A percentile compares a stretch with the other conserved stretches of the same genome.
These are phyloP conservation scores for Drosophila emarginata DNA, from an alignment of 2,888 invertebrate genomes.

Conservation along the genomic window DNA sequence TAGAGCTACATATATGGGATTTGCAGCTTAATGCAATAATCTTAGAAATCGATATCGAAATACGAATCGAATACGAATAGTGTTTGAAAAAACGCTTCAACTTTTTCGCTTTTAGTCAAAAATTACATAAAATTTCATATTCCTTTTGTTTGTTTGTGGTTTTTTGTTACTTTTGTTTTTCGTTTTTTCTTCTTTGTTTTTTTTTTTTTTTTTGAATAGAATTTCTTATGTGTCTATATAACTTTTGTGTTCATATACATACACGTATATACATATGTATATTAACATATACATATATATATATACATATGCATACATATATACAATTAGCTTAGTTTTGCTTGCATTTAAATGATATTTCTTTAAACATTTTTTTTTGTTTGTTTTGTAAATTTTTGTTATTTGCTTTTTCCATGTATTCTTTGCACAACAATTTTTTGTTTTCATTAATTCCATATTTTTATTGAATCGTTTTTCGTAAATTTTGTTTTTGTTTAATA, in stretches of 20 bases:
- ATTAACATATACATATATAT: neutral
- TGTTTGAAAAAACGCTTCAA: constrained; percentile 68
- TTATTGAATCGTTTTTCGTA: constrained; percentile 28
- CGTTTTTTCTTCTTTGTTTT: constrained; percentile 15
- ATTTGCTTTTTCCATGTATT: neutral
- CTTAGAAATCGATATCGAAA: constrained; percentile 65
- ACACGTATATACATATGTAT: neutral
- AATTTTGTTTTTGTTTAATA: constrained; percentile 15
- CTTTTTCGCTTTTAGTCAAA: constrained; percentile 60
- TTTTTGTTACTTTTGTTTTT: constrained; percentile 21
- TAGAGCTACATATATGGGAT: constrained; percentile 37
- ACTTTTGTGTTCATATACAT: constrained; percentile 35
- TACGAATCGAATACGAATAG: constrained; percentile 44
- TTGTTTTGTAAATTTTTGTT: constrained; percentile 15
- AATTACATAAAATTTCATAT: constrained; percentile 67
- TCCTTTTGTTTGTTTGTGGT: constrained; percentile 22
- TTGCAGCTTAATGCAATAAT: constrained; percentile 71
- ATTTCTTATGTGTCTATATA: constrained; percentile 55
- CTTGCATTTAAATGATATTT: constrained; percentile 32
- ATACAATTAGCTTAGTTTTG: constrained; percentile 42
- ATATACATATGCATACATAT: neutral
- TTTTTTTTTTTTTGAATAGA: constrained; percentile 13
- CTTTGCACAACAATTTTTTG: constrained; percentile 58
- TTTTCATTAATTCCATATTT: constrained; percentile 31
- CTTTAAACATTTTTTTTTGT: constrained; percentile 21